Percentiles rank a stretch among this genome's conserved stretches.
Evolutionary conservation across 2,797 vertebrate species (phyloP).

Genomic region (Hoplostethus mediterraneus): DNA sequence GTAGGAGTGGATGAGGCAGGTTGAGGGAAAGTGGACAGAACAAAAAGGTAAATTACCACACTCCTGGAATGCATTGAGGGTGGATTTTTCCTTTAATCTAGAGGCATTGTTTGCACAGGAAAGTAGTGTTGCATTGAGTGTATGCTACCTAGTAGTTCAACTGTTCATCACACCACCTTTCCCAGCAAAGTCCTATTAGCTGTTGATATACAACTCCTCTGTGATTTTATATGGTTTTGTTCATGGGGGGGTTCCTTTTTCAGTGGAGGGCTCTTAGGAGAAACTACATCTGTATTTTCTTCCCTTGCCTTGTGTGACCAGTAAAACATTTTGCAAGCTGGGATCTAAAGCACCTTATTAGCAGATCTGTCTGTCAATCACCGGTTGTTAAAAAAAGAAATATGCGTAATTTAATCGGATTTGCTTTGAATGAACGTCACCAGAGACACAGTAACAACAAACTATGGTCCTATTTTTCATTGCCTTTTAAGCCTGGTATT

Average conservation of each 20-base stretch:
- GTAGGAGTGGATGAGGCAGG: too few relatives aligned
- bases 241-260: not conserved
- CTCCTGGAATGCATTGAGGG: too few relatives aligned
- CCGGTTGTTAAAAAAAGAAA: constrained; percentile 1
- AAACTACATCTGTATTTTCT: constrained; percentile 12
- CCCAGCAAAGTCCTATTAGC: not conserved
- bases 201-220: constrained; percentile 5
- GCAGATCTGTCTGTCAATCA: not conserved
- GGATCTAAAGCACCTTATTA: not conserved
- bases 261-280: not conserved
- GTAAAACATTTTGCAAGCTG: not conserved
- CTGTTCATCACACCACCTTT: not conserved
- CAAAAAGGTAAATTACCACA: too few relatives aligned
- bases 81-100: too few relatives aligned
- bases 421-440: constrained; percentile 1
- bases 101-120: too few relatives aligned
- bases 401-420: not conserved
- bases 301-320: not conserved
- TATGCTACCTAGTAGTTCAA: not conserved
- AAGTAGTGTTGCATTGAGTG: too few relatives aligned
- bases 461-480: not conserved
- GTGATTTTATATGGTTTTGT: constrained; percentile 25
- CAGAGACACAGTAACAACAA: not conserved
- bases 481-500: constrained; percentile 28
- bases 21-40: too few relatives aligned